Conservation (phyloP, 2,797 vertebrate species). For the Tangara arthus region DNA sequence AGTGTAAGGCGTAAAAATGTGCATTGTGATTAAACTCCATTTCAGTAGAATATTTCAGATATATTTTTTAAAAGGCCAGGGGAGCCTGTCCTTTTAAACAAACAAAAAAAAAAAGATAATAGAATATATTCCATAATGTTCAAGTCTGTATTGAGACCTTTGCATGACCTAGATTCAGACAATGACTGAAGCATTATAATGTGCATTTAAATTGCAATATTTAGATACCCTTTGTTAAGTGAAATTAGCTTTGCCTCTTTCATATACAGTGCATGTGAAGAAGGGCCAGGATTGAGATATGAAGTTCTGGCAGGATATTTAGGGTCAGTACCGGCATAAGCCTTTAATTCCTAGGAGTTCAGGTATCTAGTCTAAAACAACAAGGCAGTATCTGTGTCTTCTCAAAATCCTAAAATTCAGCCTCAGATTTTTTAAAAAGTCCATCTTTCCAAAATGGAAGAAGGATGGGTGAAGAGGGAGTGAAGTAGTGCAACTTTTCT, state of each 20-base stretch:
- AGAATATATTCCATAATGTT: neutral
- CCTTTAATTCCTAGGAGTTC: neutral
- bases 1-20: neutral
- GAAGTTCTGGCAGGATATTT: neutral
- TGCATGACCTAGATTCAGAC: neutral
- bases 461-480: neutral
- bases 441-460: neutral
- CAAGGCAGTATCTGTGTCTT: neutral
- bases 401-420: neutral
- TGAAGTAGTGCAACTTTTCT: neutral
- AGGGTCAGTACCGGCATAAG: neutral
- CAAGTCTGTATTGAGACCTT: neutral
- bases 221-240: neutral
- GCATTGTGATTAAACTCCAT: conserved; percentile 16
- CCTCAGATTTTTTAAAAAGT: neutral
- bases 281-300: neutral
- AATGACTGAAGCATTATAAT: neutral
- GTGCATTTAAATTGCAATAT: neutral
- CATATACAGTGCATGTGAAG: neutral
- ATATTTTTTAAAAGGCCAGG: neutral
- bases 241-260: neutral
- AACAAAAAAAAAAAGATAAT: neutral
- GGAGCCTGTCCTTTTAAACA: neutral
- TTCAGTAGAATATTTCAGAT: neutral
- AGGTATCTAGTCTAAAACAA: neutral